phyloP scores from a whole-genome alignment of 2,888 invertebrate genomes.

The Schrankia costaestrigalis region DNA sequence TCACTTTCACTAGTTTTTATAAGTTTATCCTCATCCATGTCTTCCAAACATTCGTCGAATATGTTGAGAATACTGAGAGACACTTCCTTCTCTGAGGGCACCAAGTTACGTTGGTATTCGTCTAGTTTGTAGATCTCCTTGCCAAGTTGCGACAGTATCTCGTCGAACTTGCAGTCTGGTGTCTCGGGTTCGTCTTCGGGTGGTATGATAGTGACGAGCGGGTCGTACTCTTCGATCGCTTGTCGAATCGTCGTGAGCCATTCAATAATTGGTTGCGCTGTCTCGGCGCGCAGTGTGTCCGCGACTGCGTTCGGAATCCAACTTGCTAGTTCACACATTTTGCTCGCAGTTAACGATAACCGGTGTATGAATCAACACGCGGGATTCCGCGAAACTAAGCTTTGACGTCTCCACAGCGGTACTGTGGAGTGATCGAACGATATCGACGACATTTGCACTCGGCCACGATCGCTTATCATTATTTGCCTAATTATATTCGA shows the following conservation, averaged over 20 bases:
- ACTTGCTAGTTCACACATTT: slow-evolving; percentile 72
- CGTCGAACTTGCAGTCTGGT: slow-evolving; percentile 65
- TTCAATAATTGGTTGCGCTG: slow-evolving; percentile 63
- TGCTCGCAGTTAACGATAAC: slow-evolving; percentile 64
- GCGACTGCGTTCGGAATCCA: slow-evolving; percentile 76
- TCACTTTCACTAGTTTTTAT: slow-evolving; percentile 52
- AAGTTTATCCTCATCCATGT: slow-evolving; percentile 48
- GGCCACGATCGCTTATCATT: slow-evolving; percentile 67
- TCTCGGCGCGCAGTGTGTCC: slow-evolving; percentile 63
- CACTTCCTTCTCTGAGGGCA: slow-evolving; percentile 53
- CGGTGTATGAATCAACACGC: slow-evolving; percentile 74
- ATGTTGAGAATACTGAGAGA: slow-evolving; percentile 71
- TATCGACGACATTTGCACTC: slow-evolving; percentile 74
- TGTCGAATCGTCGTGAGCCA: slow-evolving; percentile 66
- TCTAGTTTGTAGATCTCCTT: slow-evolving; percentile 74
- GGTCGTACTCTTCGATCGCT: slow-evolving; percentile 72
- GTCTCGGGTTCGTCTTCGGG: slow-evolving; percentile 40
- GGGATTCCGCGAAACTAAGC: slow-evolving; percentile 68
- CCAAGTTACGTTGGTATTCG: slow-evolving; percentile 63
- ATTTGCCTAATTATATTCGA: slow-evolving; percentile 58
- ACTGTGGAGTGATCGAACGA: slow-evolving; percentile 33
- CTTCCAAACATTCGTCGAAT: slow-evolving; percentile 71
- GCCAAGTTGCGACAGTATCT: slow-evolving; percentile 71
- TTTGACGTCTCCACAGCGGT: slow-evolving; percentile 47
- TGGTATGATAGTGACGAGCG: slow-evolving; percentile 50